A percentile compares a stretch with the other conserved stretches of the same genome.
phyloP scores from a whole-genome alignment of 64 coral and sea anemone genomes.

The Acropora yongei region DNA sequence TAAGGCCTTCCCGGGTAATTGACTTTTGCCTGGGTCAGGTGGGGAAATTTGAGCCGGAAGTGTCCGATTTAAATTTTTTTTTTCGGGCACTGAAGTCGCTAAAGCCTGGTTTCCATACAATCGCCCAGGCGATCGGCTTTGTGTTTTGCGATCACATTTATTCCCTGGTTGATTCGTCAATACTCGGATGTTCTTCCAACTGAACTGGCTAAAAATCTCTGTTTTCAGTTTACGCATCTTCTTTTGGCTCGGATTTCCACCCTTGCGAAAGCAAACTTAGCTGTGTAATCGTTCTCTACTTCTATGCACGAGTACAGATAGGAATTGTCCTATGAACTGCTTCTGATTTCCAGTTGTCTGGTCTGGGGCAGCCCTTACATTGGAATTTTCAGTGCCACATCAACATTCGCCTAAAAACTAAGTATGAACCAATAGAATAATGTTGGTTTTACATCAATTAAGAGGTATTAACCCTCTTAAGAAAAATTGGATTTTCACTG shows the following conservation, averaged over 20 bases:
- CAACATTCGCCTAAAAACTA: constrained; percentile 66
- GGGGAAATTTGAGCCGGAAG: no score
- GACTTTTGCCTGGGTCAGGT: no score
- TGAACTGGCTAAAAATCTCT: constrained; percentile 16
- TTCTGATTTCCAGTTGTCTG: background rate
- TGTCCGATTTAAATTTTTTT: no score
- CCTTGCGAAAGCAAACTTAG: background rate
- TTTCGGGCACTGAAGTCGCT: no score
- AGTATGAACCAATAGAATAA: background rate
- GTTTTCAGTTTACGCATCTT: background rate
- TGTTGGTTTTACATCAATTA: no score
- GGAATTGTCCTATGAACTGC: no score
- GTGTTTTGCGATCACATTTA: constrained; percentile 12
- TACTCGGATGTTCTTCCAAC: constrained; percentile 27
- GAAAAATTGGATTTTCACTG: no score
- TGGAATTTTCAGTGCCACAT: constrained; percentile 49
- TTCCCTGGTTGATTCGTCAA: constrained; percentile 64
- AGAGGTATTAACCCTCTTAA: no score
- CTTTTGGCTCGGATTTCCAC: no score
- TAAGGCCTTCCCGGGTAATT: no score
- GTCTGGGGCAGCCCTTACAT: constrained; percentile 61
- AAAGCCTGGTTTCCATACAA: no score
- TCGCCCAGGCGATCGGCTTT: background rate
- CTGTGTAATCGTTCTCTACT: background rate
- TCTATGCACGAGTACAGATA: no score